Conservation (phyloP, 2,113 vertebrate genomes). For the Hydrolagus affinis region DNA sequence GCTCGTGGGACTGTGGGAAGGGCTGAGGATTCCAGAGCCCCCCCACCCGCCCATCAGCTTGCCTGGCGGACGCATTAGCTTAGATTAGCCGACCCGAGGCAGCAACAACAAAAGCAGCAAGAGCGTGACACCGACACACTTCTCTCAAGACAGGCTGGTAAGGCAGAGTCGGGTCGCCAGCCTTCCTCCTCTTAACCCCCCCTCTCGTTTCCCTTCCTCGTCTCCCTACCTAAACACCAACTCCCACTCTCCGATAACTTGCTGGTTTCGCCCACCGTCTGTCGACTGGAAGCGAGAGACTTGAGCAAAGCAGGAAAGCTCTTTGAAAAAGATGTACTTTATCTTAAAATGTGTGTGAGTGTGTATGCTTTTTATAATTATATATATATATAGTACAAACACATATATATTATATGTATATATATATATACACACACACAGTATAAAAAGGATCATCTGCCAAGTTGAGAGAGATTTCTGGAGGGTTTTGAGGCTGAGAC, state of each 20-base stretch:
- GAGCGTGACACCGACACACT: background rate
- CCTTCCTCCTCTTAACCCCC: no score
- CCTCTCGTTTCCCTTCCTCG: fast-evolving
- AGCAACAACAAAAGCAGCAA: no score
- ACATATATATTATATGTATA: no score
- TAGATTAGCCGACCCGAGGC: slow-evolving; percentile 7
- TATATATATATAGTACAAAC: no score
- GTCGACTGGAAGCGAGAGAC: background rate
- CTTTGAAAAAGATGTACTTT: background rate
- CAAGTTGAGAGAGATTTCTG: background rate
- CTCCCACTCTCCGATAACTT: background rate
- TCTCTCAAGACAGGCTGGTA: background rate
- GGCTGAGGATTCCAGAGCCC: background rate
- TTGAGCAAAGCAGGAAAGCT: background rate
- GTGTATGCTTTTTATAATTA: no score
- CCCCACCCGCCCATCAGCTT: slow-evolving; percentile 30
- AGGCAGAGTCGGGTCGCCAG: background rate
- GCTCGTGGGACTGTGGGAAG: background rate
- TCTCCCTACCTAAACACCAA: background rate
- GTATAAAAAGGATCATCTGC: no score
- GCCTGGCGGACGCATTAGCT: background rate
- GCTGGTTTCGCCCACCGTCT: background rate
- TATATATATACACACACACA: no score
- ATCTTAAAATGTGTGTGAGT: background rate
- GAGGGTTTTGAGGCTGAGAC: background rate